Base-by-base conservation (phyloP, 2,113 vertebrate species). In the Pedetes capensis region DNA sequence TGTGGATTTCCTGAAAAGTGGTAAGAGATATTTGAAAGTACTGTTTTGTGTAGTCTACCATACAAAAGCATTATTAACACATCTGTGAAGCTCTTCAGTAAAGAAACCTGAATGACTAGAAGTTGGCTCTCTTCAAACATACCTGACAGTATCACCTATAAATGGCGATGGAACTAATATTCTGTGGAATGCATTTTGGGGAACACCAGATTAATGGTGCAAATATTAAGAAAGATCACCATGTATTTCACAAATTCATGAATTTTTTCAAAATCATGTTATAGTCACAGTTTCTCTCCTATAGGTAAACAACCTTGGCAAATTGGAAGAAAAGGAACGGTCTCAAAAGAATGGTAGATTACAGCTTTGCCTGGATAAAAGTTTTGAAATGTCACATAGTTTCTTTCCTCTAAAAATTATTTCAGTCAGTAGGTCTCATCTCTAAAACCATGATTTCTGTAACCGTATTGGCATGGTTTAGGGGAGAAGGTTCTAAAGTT, bases 1-100 rank as follows among this genome's bases (percentile, higher is more conserved):
- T 0, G 98, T 99, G 92, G 99, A 99, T 97, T 99, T 99, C 97
- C 98, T 99, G 64, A 99, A 99, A 98, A 99, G 99, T 91, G 99
- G 99, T 99, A 94, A 87, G 83, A 81, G 57, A 42, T 10, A 0
- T 23, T 44, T 51, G n/a, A 37, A 55, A 49, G 7, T 49, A 37
- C 17, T 87, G 57, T 17, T 63, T 76, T 88, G 25, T 95, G 51
- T 64, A 22, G 20, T 89, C 34, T 78, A 44, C 42, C 29, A 29
- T 39, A 32, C 32, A 25, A 55, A 93, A 95, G 5, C n/a, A 27
- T n/a, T 88, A 59, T 34, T 74, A 44, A 80, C 34, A 94, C 20
- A 49, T 90, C 51, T 85, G 71, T 55, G 74, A 88, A 74, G 27
- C 53, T 92, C 51, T 69, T 76, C 39, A 91, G 49, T 87, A 78